phyloP scores from a whole-genome alignment of 1,140 invertebrate genomes.

The Tetramorium alpestre region DNA sequence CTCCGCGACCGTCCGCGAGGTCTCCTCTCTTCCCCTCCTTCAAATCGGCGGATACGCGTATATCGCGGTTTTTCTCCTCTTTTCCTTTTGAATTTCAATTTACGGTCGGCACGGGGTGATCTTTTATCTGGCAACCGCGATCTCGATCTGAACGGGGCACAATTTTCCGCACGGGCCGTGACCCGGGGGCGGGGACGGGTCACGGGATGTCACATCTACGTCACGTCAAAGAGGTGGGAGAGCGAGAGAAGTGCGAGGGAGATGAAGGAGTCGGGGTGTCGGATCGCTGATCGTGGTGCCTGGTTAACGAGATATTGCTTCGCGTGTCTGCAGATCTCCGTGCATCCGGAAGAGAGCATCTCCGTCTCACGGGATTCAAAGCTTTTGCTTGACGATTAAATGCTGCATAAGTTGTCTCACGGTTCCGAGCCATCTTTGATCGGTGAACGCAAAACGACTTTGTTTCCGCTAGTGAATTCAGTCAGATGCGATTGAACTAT shows the following conservation, averaged over 20 bases:
- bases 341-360: constrained; percentile 13
- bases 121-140: constrained; percentile 61
- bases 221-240: constrained; percentile 4
- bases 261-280: constrained; percentile 17
- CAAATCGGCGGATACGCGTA: not conserved
- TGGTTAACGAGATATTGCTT: constrained; percentile 44
- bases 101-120: constrained; percentile 50
- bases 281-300: constrained; percentile 18
- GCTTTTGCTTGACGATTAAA: not conserved
- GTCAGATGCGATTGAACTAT: not conserved
- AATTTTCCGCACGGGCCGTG: constrained; percentile 40
- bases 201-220: not conserved
- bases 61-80: constrained; percentile 40
- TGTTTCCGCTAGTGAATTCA: not conserved
- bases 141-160: constrained; percentile 13
- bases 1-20: not conserved
- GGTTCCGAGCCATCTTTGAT: not conserved
- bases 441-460: not conserved
- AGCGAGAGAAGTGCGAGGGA: constrained; percentile 3
- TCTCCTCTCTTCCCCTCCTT: constrained; percentile 5
- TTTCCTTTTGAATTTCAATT: constrained; percentile 68
- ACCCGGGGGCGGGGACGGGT: not conserved
- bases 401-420: not conserved
- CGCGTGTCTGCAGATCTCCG: not conserved
- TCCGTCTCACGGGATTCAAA: not conserved